These are phyloP conservation scores for Chloroceryle inda DNA, from an alignment of 2,797 vertebrate species.

Conservation along the genomic window DNA sequence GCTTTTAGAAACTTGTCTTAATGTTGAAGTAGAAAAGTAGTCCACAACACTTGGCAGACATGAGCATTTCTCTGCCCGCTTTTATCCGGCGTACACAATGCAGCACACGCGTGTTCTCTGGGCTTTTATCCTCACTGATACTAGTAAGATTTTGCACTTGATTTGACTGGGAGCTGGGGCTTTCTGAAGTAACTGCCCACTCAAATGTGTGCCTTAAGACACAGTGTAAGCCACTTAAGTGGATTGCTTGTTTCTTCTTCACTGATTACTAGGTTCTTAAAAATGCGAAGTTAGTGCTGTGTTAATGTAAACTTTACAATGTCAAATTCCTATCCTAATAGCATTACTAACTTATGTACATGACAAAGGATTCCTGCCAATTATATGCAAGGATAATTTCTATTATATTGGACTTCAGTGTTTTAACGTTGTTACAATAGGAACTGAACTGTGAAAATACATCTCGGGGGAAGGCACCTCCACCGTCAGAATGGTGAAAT, in stretches of 20 bases:
- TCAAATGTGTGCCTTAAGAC: neutral
- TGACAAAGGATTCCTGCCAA: neutral
- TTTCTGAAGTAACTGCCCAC: neutral
- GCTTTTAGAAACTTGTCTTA: neutral
- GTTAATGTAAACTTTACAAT: neutral
- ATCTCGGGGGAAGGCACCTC: neutral
- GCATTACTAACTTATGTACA: neutral
- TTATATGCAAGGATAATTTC: neutral
- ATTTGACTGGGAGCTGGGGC: neutral
- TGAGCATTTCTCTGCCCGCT: neutral
- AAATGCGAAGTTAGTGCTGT: neutral
- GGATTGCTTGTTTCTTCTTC: neutral
- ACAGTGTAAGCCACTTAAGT: neutral
- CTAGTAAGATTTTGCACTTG: neutral
- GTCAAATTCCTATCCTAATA: neutral
- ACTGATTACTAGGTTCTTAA: neutral
- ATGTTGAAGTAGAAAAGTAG: neutral
- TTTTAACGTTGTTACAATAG: neutral
- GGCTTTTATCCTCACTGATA: neutral
- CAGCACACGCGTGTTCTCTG: neutral
- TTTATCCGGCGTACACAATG: neutral
- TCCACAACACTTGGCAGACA: neutral
- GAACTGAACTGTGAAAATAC: constrained; percentile 4
- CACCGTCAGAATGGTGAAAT: neutral
- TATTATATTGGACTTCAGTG: neutral